Evolutionary conservation across 2,888 invertebrate species (phyloP), one percentile per base, ranked within the genome.

Genomic region (Mesodorylaimus sp.): DNA sequence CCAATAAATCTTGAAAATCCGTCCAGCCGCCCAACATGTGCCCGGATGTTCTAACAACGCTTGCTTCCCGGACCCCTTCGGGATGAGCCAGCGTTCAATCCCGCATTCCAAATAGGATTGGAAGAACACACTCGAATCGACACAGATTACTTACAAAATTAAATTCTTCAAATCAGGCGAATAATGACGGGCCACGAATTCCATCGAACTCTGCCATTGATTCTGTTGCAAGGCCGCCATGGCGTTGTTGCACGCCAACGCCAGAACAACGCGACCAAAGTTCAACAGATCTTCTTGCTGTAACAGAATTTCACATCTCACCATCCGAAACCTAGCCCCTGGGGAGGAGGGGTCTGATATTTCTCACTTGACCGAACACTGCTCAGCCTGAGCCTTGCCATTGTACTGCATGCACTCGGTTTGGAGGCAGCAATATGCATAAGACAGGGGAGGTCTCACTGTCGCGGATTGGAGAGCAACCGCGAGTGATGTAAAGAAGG

Each of bases 91-190:
- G 32, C 32, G 10, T 32, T 16, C 32, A 13, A 32, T 39, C 5
- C 41, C 5, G 5, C 21, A 39, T 5, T 7, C 10, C 5, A 19
- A 39, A 39, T 19, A n/a, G 19, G 5, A 10, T 5, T 19, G 10
- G 41, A 39, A 21, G 13, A 10, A 39, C 41, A 19, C 7, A 39
- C 21, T 19, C 10, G 10, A 39, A 19, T 39, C 19, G n/a, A n/a
- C 41, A 21, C 7, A 23, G 26, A 16, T 26, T 13, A 66, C 64
- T 57, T 75, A 89, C 87, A 86, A 73, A 64, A 95, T 83, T 55
- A 95, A 76, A 72, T 91, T 91, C 68, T 88, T 79, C 64, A 95
- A 78, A 73, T 95, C 95, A 21, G 80, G 74, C 37, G 93, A 91
- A 73, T 93, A 95, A 59, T 83, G 80, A 60, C 87, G 76, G 52